Evolutionary conservation across 2,888 invertebrate species (phyloP).

Genomic region (Plebejus argus): DNA sequence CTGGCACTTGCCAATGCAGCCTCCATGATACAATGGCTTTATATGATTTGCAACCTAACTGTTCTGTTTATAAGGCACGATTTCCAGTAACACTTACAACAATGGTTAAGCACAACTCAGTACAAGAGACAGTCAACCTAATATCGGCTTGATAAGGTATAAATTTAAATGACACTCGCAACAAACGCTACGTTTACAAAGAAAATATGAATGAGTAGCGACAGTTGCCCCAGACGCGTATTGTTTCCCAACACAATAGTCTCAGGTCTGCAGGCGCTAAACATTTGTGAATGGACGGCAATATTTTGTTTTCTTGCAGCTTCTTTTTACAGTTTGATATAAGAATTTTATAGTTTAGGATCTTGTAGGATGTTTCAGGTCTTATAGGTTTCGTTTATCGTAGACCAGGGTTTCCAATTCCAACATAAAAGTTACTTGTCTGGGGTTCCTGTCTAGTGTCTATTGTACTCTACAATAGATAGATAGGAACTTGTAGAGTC

Average conservation of each 20-base stretch:
- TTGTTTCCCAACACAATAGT: not conserved
- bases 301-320: not conserved
- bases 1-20: not conserved
- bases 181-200: not conserved
- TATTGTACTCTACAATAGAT: too few relatives aligned
- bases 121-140: not conserved
- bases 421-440: too few relatives aligned
- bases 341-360: not conserved
- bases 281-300: constrained; percentile 4
- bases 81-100: not conserved
- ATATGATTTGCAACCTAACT: not conserved
- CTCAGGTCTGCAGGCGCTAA: constrained; percentile 9
- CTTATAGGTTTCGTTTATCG: too few relatives aligned
- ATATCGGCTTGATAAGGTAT: not conserved
- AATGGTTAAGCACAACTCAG: not conserved
- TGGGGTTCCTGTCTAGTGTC: too few relatives aligned
- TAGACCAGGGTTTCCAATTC: too few relatives aligned
- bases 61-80: not conserved
- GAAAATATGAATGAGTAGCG: not conserved
- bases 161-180: not conserved
- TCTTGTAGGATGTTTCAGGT: not conserved
- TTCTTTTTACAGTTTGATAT: not conserved
- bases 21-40: not conserved
- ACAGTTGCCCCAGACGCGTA: constrained; percentile 14
- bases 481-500: too few relatives aligned